These are phyloP conservation scores for Psittacula echo DNA, from an alignment of 2,797 vertebrate species.

Conservation along the genomic window DNA sequence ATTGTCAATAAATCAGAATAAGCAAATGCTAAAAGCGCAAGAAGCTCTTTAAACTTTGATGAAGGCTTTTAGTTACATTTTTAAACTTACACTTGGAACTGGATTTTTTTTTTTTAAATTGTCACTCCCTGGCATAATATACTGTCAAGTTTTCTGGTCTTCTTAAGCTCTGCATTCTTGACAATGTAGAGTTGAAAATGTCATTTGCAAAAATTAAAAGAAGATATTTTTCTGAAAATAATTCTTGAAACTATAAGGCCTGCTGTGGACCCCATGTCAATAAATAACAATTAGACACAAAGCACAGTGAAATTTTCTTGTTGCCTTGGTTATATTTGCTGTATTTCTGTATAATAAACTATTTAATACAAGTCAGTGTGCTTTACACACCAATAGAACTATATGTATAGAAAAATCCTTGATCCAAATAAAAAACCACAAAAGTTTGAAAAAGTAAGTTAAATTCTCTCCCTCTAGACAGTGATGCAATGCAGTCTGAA, in stretches of 20 bases:
- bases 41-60: conserved; percentile 88
- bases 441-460: neutral
- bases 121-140: conserved; percentile 77
- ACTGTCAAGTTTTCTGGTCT: conserved; percentile 69
- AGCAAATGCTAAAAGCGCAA: conserved; percentile 83
- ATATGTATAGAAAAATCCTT: neutral
- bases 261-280: neutral
- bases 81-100: conserved; percentile 83
- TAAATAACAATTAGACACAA: conserved; percentile 47
- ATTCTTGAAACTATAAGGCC: neutral
- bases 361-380: neutral
- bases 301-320: neutral
- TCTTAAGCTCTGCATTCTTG: conserved; percentile 58
- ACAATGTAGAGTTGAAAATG: conserved; percentile 50
- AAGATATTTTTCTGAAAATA: neutral
- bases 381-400: neutral
- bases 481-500: neutral
- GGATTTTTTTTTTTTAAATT: conserved; percentile 66
- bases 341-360: conserved; percentile 1
- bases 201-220: conserved; percentile 55
- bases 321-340: neutral
- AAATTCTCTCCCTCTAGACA: neutral
- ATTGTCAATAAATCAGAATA: conserved; percentile 87
- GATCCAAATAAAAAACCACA: neutral
- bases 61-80: conserved; percentile 89